phyloP scores from a whole-genome alignment of 2,888 invertebrate species.

The Eulithis testata region DNA sequence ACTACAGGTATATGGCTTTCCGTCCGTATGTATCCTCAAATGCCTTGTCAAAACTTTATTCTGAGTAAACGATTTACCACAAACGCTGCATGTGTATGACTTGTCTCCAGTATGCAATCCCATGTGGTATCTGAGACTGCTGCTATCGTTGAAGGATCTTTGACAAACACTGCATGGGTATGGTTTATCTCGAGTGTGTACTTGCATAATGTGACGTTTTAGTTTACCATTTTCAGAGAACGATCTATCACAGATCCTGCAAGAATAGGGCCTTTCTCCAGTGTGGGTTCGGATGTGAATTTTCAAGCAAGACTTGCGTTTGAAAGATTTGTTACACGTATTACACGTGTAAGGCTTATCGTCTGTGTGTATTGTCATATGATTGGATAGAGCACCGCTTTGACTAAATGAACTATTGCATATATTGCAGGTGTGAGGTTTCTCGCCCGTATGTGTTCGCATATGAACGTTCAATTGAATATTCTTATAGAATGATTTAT shows the following conservation, averaged over 20 bases:
- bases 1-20: conserved; percentile 19
- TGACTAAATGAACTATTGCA: conserved; percentile 21
- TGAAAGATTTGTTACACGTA: conserved; percentile 16
- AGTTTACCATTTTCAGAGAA: conserved; percentile 21
- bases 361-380: conserved; percentile 25
- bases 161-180: conserved; percentile 19
- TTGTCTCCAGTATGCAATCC: conserved; percentile 26
- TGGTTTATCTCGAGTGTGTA: conserved; percentile 21
- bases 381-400: conserved; percentile 10
- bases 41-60: conserved; percentile 19
- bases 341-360: conserved; percentile 24
- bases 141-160: conserved; percentile 18
- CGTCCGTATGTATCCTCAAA: conserved; percentile 26
- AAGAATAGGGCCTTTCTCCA: conserved; percentile 18
- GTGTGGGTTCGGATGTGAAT: conserved; percentile 22
- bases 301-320: conserved; percentile 11
- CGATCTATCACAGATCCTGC: conserved; percentile 18
- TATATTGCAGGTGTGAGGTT: conserved; percentile 20
- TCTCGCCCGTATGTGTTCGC: conserved; percentile 24
- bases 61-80: conserved; percentile 23
- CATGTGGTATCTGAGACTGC: conserved; percentile 25
- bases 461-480: conserved; percentile 21
- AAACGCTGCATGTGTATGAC: conserved; percentile 17
- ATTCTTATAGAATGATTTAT: conserved; percentile 19
- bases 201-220: conserved; percentile 22